These are phyloP conservation scores for Agriopis leucophaearia DNA, from an alignment of 2,888 invertebrate species.

Conservation along the genomic window DNA sequence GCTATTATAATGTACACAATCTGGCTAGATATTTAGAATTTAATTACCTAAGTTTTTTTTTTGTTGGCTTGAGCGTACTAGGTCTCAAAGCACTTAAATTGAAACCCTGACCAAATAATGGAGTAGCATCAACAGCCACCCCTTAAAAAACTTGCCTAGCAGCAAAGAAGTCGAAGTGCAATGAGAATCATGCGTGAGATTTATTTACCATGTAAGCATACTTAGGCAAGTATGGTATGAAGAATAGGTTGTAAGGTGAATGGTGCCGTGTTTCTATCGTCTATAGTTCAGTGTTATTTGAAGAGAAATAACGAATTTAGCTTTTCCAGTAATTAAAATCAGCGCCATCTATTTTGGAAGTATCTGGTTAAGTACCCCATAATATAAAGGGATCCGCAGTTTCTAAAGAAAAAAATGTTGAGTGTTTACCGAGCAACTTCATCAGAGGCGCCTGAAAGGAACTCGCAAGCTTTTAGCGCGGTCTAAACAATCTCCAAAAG, in stretches of 20 bases:
- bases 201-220: neutral
- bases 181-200: neutral
- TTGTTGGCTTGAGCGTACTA: too few species aligned
- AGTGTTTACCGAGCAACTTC: conserved; percentile 40
- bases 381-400: conserved; percentile 21
- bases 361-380: conserved; percentile 7
- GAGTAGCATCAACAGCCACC: too few species aligned
- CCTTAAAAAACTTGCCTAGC: too few species aligned
- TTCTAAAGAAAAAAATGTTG: conserved; percentile 24
- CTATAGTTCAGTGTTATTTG: neutral
- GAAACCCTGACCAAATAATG: too few species aligned
- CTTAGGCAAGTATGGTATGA: neutral
- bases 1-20: too few species aligned
- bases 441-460: conserved; percentile 41
- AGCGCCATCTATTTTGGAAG: conserved; percentile 11
- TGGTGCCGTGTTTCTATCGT: neutral
- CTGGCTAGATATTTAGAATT: too few species aligned
- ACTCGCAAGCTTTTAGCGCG: conserved; percentile 60
- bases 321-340: conserved; percentile 10
- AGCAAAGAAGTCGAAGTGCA: too few species aligned
- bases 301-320: neutral
- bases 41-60: neutral
- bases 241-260: neutral
- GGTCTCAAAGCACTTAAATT: too few species aligned
- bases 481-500: conserved; percentile 68